A percentile compares a stretch with the other conserved stretches of the same genome.
Evolutionary conservation across 1,140 invertebrate genomes (phyloP).

Genomic region (Leptoteleia sp.): DNA sequence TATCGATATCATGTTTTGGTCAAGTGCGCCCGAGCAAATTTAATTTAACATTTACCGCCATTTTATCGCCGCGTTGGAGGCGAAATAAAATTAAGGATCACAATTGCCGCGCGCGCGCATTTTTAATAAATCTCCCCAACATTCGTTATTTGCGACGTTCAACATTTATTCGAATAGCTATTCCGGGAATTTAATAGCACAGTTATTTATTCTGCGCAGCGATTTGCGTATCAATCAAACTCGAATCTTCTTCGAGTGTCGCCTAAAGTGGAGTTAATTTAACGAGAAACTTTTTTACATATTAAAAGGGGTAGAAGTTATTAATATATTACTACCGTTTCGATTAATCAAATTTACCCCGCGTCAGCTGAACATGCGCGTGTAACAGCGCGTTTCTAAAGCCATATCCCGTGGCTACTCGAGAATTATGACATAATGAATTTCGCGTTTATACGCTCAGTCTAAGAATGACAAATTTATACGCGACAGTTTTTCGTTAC

Average conservation of each 20-base stretch:
- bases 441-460: slow-evolving; percentile 33
- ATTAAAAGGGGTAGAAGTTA: slow-evolving; percentile 12
- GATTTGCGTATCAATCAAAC: background rate
- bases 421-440: slow-evolving; percentile 42
- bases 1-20: slow-evolving; percentile 2
- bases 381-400: slow-evolving; percentile 42
- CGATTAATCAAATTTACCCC: slow-evolving; percentile 46
- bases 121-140: too few relatives aligned
- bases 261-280: slow-evolving; percentile 3
- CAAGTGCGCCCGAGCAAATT: background rate
- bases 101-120: too few relatives aligned
- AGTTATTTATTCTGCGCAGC: too few relatives aligned
- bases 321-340: slow-evolving; percentile 34
- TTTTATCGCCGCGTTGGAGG: too few relatives aligned
- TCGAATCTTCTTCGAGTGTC: background rate
- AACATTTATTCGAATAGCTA: too few relatives aligned
- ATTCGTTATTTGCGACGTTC: too few relatives aligned
- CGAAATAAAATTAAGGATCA: too few relatives aligned
- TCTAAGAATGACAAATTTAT: slow-evolving; percentile 35
- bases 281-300: slow-evolving; percentile 17
- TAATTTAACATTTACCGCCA: too few relatives aligned
- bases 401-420: slow-evolving; percentile 47
- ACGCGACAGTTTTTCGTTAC: slow-evolving; percentile 3
- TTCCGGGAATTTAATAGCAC: too few relatives aligned
- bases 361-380: slow-evolving; percentile 10